Evolutionary conservation across 1,140 invertebrate genomes (phyloP).

Genomic region (Anadara kagoshimensis): DNA sequence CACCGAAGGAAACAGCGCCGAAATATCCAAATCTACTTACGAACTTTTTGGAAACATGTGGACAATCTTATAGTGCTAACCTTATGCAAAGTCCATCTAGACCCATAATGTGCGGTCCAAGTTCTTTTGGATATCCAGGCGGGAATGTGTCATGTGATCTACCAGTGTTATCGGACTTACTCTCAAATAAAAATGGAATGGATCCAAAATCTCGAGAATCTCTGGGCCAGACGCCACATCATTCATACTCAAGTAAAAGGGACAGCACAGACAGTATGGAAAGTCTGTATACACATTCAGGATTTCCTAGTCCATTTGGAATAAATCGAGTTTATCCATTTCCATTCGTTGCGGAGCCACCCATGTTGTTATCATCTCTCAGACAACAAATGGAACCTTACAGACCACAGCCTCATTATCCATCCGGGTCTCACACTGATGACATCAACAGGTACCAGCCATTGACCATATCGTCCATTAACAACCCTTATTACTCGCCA

Average conservation of each 20-base stretch:
- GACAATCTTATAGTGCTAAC: conserved; percentile 15
- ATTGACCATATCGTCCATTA: conserved; percentile 55
- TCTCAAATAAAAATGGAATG: conserved; percentile 21
- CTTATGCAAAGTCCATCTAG: conserved; percentile 16
- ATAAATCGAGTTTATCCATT: conserved; percentile 56
- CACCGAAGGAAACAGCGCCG: conserved; percentile 33
- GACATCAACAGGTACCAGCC: conserved; percentile 55
- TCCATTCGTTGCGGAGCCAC: conserved; percentile 61
- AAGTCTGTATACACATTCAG: conserved; percentile 3
- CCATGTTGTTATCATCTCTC: conserved; percentile 56
- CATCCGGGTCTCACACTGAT: conserved; percentile 40
- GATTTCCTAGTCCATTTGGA: conserved; percentile 33
- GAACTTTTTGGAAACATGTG: conserved; percentile 18
- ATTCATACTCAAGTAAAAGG: conserved; percentile 1
- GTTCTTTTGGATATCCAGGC: conserved; percentile 7
- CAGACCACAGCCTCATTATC: conserved; percentile 40
- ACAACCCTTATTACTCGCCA: conserved; percentile 57
- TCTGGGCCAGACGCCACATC: not conserved
- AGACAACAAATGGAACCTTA: conserved; percentile 53
- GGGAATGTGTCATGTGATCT: conserved; percentile 32
- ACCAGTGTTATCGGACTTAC: conserved; percentile 49
- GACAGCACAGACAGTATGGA: not conserved
- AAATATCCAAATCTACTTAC: conserved; percentile 12
- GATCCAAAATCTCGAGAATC: conserved; percentile 25
- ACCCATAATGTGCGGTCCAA: not conserved